phyloP scores from a whole-genome alignment of 2,888 invertebrate genomes.

The Axea sp. region DNA sequence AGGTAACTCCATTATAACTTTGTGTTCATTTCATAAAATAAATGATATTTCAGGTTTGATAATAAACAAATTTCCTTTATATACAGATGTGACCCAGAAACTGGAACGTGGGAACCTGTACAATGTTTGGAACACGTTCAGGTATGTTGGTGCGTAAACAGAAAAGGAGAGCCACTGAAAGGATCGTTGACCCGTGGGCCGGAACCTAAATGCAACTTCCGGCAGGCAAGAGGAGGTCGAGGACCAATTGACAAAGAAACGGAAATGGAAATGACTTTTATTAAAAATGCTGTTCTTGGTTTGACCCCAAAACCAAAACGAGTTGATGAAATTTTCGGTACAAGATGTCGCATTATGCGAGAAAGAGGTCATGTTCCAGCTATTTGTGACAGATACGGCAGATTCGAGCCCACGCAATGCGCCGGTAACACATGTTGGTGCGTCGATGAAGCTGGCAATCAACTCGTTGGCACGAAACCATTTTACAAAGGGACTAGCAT shows the following conservation, averaged over 20 bases:
- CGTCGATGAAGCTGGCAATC: slow-evolving; percentile 90
- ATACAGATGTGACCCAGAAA: slow-evolving; percentile 83
- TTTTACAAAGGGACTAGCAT: slow-evolving; percentile 82
- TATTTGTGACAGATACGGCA: slow-evolving; percentile 85
- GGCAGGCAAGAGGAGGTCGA: slow-evolving; percentile 85
- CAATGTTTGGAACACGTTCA: slow-evolving; percentile 89
- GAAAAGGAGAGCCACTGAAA: slow-evolving; percentile 89
- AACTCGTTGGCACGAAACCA: slow-evolving; percentile 82
- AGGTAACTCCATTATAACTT: slow-evolving; percentile 72
- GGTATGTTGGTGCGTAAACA: slow-evolving; percentile 93
- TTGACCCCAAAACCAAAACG: slow-evolving; percentile 68
- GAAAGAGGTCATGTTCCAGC: slow-evolving; percentile 79
- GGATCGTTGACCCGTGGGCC: slow-evolving; percentile 88
- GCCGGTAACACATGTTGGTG: slow-evolving; percentile 89
- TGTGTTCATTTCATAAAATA: not conserved
- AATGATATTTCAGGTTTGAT: slow-evolving; percentile 16
- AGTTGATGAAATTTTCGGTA: slow-evolving; percentile 79
- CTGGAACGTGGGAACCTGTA: slow-evolving; percentile 89
- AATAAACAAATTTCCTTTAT: slow-evolving; percentile 12
- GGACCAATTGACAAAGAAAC: slow-evolving; percentile 71
- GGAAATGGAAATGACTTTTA: slow-evolving; percentile 70
- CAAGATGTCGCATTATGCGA: slow-evolving; percentile 82
- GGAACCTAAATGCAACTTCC: slow-evolving; percentile 88
- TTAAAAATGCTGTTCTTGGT: slow-evolving; percentile 65
- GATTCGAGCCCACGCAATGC: slow-evolving; percentile 89